phyloP scores from a whole-genome alignment of 2,797 vertebrate species.

The Moxostoma hubbsi region DNA sequence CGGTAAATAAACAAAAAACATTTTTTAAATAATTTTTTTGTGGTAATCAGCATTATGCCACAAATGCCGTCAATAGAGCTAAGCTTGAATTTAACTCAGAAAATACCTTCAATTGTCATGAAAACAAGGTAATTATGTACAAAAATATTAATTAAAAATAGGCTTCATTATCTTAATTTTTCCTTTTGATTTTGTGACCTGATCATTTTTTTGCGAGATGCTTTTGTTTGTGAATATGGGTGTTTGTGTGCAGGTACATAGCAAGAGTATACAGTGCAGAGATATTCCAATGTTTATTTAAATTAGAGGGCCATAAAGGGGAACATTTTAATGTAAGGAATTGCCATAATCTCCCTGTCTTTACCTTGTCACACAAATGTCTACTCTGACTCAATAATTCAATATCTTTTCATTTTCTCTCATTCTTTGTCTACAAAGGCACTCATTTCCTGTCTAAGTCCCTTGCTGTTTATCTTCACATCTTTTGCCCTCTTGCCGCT shows the following conservation, averaged over 20 bases:
- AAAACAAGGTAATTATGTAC: too few species aligned
- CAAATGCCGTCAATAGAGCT: too few species aligned
- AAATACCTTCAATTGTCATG: too few species aligned
- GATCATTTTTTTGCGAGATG: too few species aligned
- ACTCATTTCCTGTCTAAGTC: conserved; percentile 24
- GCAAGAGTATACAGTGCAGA: conserved; percentile 82
- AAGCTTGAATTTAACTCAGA: too few species aligned
- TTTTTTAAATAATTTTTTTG: too few species aligned
- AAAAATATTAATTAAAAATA: too few species aligned
- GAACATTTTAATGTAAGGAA: conserved; percentile 90
- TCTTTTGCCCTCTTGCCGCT: conserved; percentile 11
- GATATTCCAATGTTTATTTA: conserved; percentile 84
- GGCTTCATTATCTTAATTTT: too few species aligned
- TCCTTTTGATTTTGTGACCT: too few species aligned
- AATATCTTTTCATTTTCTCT: conserved; percentile 19
- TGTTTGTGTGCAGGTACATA: conserved; percentile 80
- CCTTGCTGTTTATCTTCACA: conserved; percentile 41
- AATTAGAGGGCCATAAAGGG: conserved; percentile 86
- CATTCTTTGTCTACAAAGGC: conserved; percentile 25
- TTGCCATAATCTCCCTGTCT: neutral
- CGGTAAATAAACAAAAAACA: too few species aligned
- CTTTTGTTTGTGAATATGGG: conserved; percentile 4
- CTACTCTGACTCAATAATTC: conserved; percentile 12
- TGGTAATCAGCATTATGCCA: too few species aligned
- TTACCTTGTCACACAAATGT: neutral